Percentiles rank a stretch among this genome's conserved stretches.
These are phyloP conservation scores for Morpho achilles DNA, from an alignment of 2,888 invertebrate species.

Conservation along the genomic window DNA sequence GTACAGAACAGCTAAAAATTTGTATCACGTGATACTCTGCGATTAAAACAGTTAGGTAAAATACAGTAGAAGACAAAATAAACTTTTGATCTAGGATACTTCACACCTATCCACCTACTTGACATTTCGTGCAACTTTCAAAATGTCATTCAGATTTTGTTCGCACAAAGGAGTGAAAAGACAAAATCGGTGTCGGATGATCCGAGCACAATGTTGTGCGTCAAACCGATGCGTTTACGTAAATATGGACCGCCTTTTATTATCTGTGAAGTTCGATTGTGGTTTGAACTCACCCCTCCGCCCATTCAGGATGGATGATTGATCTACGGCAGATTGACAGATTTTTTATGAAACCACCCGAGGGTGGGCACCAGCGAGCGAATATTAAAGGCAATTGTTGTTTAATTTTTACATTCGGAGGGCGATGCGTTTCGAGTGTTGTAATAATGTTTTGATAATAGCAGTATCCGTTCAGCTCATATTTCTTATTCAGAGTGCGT, in stretches of 20 bases:
- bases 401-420: slow-evolving; percentile 76
- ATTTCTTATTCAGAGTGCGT: slow-evolving; percentile 78
- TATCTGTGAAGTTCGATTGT: slow-evolving; percentile 70
- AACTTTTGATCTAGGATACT: slow-evolving; percentile 2
- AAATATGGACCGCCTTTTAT: slow-evolving; percentile 72
- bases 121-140: slow-evolving; percentile 43
- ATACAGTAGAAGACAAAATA: neutral
- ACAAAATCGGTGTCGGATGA: slow-evolving; percentile 59
- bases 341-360: slow-evolving; percentile 71
- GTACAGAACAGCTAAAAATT: too few species aligned
- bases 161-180: slow-evolving; percentile 48
- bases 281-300: slow-evolving; percentile 65
- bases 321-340: slow-evolving; percentile 78
- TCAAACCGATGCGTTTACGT: slow-evolving; percentile 74
- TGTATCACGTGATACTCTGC: too few species aligned
- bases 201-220: slow-evolving; percentile 63
- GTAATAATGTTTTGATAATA: slow-evolving; percentile 80
- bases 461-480: slow-evolving; percentile 76
- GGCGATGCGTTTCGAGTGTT: slow-evolving; percentile 74
- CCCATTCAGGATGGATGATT: slow-evolving; percentile 72
- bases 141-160: slow-evolving; percentile 58
- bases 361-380: slow-evolving; percentile 64
- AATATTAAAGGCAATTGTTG: slow-evolving; percentile 80
- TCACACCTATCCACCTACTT: slow-evolving; percentile 44
- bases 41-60: too few species aligned